Conservation (phyloP, 2,113 vertebrate genomes). For the Pedionomus torquatus region DNA sequence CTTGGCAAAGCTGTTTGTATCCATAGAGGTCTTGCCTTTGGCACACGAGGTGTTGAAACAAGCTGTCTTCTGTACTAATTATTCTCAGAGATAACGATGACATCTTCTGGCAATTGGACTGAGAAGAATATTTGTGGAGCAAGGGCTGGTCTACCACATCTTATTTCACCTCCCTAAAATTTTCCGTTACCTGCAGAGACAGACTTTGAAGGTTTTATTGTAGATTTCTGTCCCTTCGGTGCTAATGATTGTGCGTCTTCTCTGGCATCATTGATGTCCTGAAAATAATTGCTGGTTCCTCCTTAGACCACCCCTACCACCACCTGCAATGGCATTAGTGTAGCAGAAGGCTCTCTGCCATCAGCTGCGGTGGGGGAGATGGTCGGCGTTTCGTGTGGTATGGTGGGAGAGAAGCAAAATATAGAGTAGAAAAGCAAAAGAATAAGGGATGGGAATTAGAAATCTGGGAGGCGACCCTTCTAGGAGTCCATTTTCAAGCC, state of each 20-base stretch:
- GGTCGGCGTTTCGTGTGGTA: not conserved
- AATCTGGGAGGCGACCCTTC: not conserved
- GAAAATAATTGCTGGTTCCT: not conserved
- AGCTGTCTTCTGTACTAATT: conserved; percentile 41
- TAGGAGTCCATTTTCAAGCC: not conserved
- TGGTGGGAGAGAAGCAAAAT: not conserved
- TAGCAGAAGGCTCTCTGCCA: not conserved
- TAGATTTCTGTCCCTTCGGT: not conserved
- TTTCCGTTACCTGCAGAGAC: not conserved
- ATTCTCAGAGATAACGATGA: conserved; percentile 20
- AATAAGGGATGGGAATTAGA: not conserved
- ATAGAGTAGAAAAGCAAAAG: not conserved
- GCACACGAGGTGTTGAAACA: conserved; percentile 4
- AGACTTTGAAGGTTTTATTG: not conserved
- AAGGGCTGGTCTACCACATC: not conserved
- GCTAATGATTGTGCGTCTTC: not conserved
- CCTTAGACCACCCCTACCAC: not conserved
- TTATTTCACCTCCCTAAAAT: not conserved
- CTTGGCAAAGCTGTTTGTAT: not conserved
- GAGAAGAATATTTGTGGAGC: not conserved
- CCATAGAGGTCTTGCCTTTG: not conserved
- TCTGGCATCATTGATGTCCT: not conserved
- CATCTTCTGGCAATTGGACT: not conserved
- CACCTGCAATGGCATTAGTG: not conserved
- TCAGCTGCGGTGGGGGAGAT: not conserved